These are phyloP conservation scores for Chymomyza fuscimana DNA, from an alignment of 2,888 invertebrate species.

Conservation along the genomic window DNA sequence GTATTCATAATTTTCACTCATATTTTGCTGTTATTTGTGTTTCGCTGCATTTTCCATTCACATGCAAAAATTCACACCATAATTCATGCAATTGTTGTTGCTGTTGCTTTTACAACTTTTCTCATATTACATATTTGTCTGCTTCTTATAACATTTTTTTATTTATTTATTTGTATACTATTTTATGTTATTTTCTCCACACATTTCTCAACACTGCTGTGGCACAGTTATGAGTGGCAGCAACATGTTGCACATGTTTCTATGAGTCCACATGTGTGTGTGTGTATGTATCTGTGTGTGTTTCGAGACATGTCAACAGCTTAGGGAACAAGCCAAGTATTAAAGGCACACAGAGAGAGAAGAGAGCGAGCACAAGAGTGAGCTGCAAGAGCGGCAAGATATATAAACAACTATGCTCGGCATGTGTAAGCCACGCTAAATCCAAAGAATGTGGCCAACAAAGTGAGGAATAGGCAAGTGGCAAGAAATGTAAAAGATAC, in stretches of 20 bases:
- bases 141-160: neutral
- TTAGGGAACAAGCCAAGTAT: slow-evolving; percentile 22
- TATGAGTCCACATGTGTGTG: neutral
- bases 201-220: slow-evolving; percentile 43
- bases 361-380: slow-evolving; percentile 1
- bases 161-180: too few species aligned
- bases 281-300: slow-evolving; percentile 22
- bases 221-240: slow-evolving; percentile 54
- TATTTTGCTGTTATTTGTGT: slow-evolving; percentile 22
- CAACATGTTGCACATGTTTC: slow-evolving; percentile 26
- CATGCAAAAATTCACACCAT: slow-evolving; percentile 72
- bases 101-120: slow-evolving; percentile 46
- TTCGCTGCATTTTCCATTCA: slow-evolving; percentile 54
- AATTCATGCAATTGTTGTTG: slow-evolving; percentile 54
- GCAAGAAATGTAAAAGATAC: slow-evolving; percentile 45
- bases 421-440: neutral
- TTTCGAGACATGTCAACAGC: slow-evolving; percentile 14
- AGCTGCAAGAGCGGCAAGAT: slow-evolving; percentile 17
- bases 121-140: slow-evolving; percentile 9
- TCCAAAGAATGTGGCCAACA: slow-evolving; percentile 10
- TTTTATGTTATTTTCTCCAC: slow-evolving; percentile 18
- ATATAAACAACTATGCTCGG: neutral
- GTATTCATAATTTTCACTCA: slow-evolving; percentile 44
- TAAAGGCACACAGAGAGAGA: slow-evolving; percentile 16
- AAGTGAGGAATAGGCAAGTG: slow-evolving; percentile 26